Evolutionary conservation across 2,797 vertebrate genomes (phyloP).

Genomic region (Lacerta viridis): DNA sequence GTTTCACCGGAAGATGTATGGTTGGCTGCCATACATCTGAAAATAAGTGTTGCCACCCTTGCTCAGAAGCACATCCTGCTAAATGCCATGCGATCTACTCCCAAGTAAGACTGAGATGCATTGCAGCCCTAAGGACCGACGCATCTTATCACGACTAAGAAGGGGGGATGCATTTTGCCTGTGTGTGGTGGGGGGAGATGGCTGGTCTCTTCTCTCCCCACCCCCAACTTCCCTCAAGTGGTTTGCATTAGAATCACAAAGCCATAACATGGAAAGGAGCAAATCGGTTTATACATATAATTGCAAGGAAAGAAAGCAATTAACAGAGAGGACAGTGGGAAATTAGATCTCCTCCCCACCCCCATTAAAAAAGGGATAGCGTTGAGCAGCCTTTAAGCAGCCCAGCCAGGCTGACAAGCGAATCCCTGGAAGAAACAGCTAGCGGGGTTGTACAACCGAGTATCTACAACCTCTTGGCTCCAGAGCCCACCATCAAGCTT

Average conservation of each 20-base stretch:
- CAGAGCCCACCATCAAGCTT: conserved; percentile 82
- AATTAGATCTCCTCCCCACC: conserved; percentile 35
- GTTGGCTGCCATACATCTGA: no score
- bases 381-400: conserved; percentile 65
- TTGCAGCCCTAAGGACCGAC: not conserved
- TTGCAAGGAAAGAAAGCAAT: conserved; percentile 71
- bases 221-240: conserved; percentile 49
- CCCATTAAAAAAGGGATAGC: conserved; percentile 56
- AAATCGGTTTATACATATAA: conserved; percentile 64
- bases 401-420: conserved; percentile 70
- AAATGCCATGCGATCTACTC: not conserved
- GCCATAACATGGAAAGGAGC: conserved; percentile 64
- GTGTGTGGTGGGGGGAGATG: conserved; percentile 28
- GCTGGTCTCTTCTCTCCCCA: conserved; percentile 25
- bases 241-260: conserved; percentile 77
- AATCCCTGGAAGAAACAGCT: conserved; percentile 77
- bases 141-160: accelerated
- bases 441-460: conserved; percentile 79
- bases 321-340: conserved; percentile 62
- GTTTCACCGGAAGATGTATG: not conserved
- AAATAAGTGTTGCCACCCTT: no score
- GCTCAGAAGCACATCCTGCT: not conserved
- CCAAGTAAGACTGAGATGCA: not conserved
- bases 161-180: not conserved
- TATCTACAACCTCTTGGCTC: conserved; percentile 74